Evolutionary conservation across 2,113 vertebrate species (phyloP), one percentile per base, ranked within the genome.

Genomic region (Phainopepla nitens): DNA sequence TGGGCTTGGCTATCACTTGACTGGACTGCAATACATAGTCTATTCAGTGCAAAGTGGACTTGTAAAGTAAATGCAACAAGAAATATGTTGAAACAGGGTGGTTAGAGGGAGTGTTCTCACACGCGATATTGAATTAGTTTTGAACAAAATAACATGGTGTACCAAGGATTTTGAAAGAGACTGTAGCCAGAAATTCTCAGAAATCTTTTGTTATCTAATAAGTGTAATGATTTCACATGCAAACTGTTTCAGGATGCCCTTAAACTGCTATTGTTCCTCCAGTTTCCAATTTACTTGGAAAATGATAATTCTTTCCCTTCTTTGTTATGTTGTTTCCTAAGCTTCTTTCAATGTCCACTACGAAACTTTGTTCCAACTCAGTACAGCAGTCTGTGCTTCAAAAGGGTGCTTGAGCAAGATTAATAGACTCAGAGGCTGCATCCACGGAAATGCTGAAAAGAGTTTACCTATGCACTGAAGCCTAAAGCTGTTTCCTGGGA

Each of bases 331-430:
- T 86, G 33, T 89, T 93, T 72, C 7, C 27, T 49, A 49, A 73
- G 21, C 45, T 82, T 60, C 58, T 75, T 88, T 80, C 62, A 49
- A 0, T 69, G 70, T 7, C 54, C 27, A 5, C 35, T 71, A 70
- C 57, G 35, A 93, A 85, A 85, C 53, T 71, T 79, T 65, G 12
- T 80, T 90, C 50, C 47, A 69, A 33, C 6, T 31, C 27, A 42
- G 16, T 80, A 65, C 70, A 54, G 50, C 62, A 76, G 33, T 61
- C 92, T 1, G 3, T 70, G n/a, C 45, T 85, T 80, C 42, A 44
- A 23, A 94, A 92, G 81, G 22, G 50, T 86, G 22, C 47, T 92
- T 94, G 47, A 88, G 20, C 29, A 85, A 58, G n/a, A 42, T 91
- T 31, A 65, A 13, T n/a, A 70, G 18, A 16, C 23, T 90, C 6